Conservation (phyloP, 2,797 vertebrate genomes). For the Melanotaenia trifasciata region DNA sequence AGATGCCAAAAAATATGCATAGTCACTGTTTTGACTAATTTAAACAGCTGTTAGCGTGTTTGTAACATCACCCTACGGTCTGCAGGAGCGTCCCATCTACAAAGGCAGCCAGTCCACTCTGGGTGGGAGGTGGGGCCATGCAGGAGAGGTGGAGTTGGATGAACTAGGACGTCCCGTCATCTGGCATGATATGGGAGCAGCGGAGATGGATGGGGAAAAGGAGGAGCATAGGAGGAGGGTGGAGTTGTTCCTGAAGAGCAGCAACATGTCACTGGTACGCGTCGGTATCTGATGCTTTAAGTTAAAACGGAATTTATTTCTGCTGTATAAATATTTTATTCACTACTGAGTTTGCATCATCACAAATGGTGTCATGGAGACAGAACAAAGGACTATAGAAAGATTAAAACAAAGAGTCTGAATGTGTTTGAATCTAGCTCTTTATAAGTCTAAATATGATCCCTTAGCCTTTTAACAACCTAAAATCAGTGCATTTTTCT, state of each 20-base stretch:
- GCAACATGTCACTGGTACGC: slow-evolving; percentile 81
- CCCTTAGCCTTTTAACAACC: background rate
- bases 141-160: slow-evolving; percentile 74
- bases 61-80: background rate
- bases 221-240: slow-evolving; percentile 65
- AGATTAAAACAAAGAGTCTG: background rate
- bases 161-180: slow-evolving; percentile 78
- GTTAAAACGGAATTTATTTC: slow-evolving; percentile 12
- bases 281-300: background rate
- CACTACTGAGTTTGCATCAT: background rate
- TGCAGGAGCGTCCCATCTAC: slow-evolving; percentile 63
- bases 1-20: background rate
- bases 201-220: slow-evolving; percentile 61
- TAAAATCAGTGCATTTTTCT: background rate
- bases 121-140: slow-evolving; percentile 80
- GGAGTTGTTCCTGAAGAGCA: slow-evolving; percentile 76
- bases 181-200: slow-evolving; percentile 43
- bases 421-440: background rate
- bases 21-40: background rate
- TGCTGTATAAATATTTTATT: slow-evolving; percentile 3
- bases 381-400: background rate
- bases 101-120: slow-evolving; percentile 86
- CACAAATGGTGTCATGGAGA: slow-evolving; percentile 1
- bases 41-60: background rate
- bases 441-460: background rate